Conservation (phyloP, 2,113 vertebrate genomes). For the Neofelis nebulosa region DNA sequence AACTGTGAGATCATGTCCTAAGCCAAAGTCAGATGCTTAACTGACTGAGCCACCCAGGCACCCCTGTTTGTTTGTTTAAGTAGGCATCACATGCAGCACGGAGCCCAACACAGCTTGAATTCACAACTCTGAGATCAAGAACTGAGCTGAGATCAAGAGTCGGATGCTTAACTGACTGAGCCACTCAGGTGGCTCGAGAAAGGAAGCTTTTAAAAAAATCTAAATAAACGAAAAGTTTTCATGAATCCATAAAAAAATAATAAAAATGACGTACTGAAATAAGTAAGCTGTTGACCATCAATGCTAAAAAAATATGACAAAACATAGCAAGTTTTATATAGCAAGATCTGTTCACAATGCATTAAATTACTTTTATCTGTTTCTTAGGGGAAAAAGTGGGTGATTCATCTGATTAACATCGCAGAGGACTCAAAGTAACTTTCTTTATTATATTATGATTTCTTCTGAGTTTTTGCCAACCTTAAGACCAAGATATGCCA, state of each 20-base stretch:
- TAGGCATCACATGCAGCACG: no score
- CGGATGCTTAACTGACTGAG: no score
- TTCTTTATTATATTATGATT: background rate
- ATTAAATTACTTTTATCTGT: background rate
- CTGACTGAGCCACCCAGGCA: no score
- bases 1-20: no score
- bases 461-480: background rate
- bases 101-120: no score
- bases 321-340: background rate
- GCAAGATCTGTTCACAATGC: background rate
- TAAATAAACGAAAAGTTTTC: background rate
- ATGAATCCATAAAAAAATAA: background rate
- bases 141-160: no score
- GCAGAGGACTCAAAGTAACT: background rate
- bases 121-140: no score
- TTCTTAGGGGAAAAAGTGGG: background rate
- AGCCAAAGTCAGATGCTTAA: no score
- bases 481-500: background rate
- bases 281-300: background rate
- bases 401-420: background rate
- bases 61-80: no score
- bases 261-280: background rate
- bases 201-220: background rate
- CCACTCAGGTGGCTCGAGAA: background rate
- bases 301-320: background rate